Evolutionary conservation across 2,797 vertebrate species (phyloP).

Genomic region (Melopsittacus undulatus): DNA sequence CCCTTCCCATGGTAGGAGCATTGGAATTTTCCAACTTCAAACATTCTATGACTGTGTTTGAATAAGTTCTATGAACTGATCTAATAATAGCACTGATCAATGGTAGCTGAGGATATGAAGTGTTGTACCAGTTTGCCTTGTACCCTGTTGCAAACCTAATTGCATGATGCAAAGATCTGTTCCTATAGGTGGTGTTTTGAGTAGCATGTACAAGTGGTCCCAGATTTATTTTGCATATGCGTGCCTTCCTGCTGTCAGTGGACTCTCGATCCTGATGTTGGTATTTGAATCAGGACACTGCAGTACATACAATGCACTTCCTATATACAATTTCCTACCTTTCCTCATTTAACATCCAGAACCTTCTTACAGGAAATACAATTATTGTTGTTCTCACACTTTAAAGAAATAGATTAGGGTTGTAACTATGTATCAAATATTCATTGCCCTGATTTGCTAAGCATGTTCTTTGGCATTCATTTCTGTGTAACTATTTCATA

Average conservation of each 20-base stretch:
- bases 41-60: neutral
- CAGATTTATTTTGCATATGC: neutral
- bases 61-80: neutral
- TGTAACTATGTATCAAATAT: neutral
- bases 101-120: neutral
- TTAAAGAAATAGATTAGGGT: neutral
- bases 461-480: neutral
- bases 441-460: neutral
- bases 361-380: neutral
- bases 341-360: neutral
- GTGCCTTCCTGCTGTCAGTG: neutral
- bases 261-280: neutral
- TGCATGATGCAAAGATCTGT: rapidly evolving
- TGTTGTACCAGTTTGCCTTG: neutral
- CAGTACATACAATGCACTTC: neutral
- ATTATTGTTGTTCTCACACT: rapidly evolving
- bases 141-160: neutral
- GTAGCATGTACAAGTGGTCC: rapidly evolving
- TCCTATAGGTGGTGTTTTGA: neutral
- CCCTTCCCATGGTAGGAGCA: neutral
- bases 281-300: neutral
- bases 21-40: neutral
- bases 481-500: neutral
- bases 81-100: neutral
- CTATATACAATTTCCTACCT: neutral